phyloP scores from a whole-genome alignment of 2,797 vertebrate species.

The Erpetoichthys calabaricus region DNA sequence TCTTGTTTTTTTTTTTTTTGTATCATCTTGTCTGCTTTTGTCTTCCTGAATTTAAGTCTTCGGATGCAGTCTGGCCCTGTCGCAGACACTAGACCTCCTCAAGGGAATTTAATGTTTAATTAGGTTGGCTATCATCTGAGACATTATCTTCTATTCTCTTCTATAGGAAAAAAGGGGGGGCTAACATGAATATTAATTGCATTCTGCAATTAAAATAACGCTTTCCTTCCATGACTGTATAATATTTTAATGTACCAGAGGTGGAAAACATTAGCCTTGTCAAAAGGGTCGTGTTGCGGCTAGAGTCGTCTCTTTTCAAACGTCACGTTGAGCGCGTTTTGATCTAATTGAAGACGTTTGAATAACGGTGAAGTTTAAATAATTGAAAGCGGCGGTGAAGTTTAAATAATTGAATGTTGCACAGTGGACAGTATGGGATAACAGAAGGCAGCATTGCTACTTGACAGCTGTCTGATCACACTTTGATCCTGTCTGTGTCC shows the following conservation, averaged over 20 bases:
- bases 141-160: conserved; percentile 13
- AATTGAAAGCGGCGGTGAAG: no score
- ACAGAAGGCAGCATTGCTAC: no score
- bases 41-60: neutral
- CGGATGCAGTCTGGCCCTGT: neutral
- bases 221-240: conserved; percentile 13
- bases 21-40: no score
- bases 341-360: no score
- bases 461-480: no score
- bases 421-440: no score
- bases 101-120: conserved; percentile 7
- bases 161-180: conserved; percentile 7
- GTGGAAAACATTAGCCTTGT: conserved; percentile 6
- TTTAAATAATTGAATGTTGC: no score
- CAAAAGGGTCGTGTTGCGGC: conserved; percentile 5
- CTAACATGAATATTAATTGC: conserved; percentile 19
- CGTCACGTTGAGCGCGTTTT: no score
- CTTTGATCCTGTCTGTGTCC: no score
- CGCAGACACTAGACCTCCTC: neutral
- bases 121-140: conserved; percentile 6
- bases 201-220: conserved; percentile 19
- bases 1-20: no score
- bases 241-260: conserved; percentile 14
- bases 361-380: no score
- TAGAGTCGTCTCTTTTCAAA: neutral